Evolutionary conservation across 2,113 vertebrate genomes (phyloP).

Genomic region (Nothocercus nigrocapillus): DNA sequence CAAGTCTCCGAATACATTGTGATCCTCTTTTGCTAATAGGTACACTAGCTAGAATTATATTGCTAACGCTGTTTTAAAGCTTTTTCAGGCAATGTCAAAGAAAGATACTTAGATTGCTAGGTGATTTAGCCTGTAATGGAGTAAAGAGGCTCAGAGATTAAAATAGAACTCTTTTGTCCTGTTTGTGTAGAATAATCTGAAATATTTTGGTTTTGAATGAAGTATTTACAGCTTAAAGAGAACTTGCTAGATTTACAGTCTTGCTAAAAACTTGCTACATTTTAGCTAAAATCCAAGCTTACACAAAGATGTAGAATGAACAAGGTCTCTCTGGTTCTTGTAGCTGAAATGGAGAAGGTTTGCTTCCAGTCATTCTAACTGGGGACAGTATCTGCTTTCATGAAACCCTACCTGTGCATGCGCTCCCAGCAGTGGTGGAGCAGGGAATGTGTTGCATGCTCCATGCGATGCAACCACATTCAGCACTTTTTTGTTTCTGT

Average conservation of each 20-base stretch:
- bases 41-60: not conserved
- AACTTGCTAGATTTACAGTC: not conserved
- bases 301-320: not conserved
- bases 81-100: not conserved
- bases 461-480: not conserved
- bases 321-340: not conserved
- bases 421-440: not conserved
- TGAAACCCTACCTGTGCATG: not conserved
- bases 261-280: not conserved
- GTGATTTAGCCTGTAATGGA: not conserved
- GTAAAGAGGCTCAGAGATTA: not conserved
- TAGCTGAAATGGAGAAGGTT: not conserved
- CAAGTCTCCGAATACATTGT: fast-evolving
- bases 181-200: not conserved
- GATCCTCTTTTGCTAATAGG: not conserved
- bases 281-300: not conserved
- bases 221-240: not conserved
- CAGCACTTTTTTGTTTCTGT: not conserved
- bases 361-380: not conserved
- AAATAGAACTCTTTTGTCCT: not conserved
- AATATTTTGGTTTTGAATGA: not conserved
- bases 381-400: not conserved
- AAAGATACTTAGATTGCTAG: not conserved
- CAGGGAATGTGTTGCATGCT: not conserved
- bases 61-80: not conserved